phyloP scores from a whole-genome alignment of 2,888 invertebrate species.

The Tortricodes alternella region DNA sequence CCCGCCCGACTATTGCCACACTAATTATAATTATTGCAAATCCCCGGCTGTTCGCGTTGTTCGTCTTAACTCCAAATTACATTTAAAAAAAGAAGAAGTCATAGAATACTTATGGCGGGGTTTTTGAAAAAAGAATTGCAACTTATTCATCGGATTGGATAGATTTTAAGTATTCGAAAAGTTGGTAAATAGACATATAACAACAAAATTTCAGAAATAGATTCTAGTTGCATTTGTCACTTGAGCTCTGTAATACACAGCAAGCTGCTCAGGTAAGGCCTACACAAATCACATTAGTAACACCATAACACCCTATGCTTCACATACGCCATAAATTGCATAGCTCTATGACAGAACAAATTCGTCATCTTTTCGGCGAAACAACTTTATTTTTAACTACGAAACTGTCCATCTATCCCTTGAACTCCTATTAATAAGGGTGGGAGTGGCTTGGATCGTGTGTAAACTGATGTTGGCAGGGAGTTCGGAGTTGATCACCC shows the following conservation, averaged over 20 bases:
- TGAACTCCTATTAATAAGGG: background rate
- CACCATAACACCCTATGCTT: conserved; percentile 15
- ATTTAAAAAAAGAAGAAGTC: background rate
- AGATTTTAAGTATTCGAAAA: no score
- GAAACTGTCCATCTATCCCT: background rate
- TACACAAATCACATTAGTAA: conserved; percentile 14
- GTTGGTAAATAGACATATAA: no score
- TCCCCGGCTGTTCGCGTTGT: background rate
- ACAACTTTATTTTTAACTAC: conserved; percentile 22
- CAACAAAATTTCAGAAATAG: background rate
- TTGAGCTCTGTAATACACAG: background rate
- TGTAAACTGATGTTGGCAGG: conserved; percentile 6
- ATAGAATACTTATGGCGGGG: no score
- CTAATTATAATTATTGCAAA: conserved; percentile 27
- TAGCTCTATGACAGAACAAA: conserved; percentile 32
- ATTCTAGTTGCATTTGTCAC: background rate
- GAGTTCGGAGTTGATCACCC: conserved; percentile 61
- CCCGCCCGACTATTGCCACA: conserved; percentile 13
- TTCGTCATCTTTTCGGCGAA: conserved; percentile 33
- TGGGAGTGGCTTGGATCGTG: background rate
- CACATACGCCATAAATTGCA: conserved; percentile 32
- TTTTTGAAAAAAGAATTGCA: no score
- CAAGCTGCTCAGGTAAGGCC: background rate
- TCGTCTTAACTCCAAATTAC: background rate
- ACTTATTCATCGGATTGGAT: no score